These are phyloP conservation scores for Drosophila novamexicana DNA, from an alignment of 1,140 invertebrate species.

Conservation along the genomic window DNA sequence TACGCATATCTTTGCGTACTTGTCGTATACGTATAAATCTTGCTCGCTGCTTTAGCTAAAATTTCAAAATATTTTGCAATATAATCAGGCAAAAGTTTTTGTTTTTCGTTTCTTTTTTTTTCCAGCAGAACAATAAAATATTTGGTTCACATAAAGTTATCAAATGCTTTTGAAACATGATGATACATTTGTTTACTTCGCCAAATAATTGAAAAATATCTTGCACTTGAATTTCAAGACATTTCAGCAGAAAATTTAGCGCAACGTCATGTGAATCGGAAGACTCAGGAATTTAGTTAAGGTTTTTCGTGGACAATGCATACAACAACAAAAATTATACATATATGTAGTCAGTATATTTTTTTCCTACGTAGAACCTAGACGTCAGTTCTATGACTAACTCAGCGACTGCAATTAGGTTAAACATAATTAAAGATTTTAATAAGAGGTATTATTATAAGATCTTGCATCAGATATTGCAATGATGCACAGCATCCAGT, in stretches of 20 bases:
- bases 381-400: neutral
- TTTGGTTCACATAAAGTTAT: slow-evolving; percentile 2
- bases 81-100: neutral
- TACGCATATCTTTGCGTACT: neutral
- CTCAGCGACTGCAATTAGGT: neutral
- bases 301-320: neutral
- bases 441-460: neutral
- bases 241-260: slow-evolving; percentile 10
- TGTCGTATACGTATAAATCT: neutral
- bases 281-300: neutral
- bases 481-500: neutral
- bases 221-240: neutral
- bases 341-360: no score
- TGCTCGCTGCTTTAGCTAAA: slow-evolving; percentile 2
- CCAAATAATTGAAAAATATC: slow-evolving; percentile 8
- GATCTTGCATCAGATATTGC: neutral
- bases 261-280: slow-evolving; percentile 7
- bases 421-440: neutral
- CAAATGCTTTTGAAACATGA: slow-evolving; percentile 8
- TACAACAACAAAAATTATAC: no score
- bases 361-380: no score
- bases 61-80: slow-evolving; percentile 56
- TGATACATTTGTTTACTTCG: slow-evolving; percentile 7
- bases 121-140: neutral
- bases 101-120: neutral